Percentiles rank a stretch among this genome's conserved stretches.
phyloP scores from a whole-genome alignment of 1,140 invertebrate species.

The Akabosia matsudoensis region DNA sequence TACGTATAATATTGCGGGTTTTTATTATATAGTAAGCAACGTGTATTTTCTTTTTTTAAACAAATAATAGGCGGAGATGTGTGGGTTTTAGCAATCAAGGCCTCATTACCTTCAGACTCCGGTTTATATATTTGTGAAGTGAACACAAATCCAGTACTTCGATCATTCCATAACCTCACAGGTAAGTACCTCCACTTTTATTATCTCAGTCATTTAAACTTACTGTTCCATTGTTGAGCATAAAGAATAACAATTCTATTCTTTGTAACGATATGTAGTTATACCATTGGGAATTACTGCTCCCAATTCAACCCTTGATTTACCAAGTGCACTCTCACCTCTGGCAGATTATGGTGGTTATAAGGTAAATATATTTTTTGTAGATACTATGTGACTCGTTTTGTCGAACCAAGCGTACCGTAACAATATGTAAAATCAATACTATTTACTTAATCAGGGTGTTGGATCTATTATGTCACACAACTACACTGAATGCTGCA shows the following conservation, averaged over 20 bases:
- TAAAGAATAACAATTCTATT: too few species aligned
- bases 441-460: slow-evolving; percentile 32
- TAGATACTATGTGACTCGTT: too few species aligned
- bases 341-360: slow-evolving; percentile 34
- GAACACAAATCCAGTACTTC: slow-evolving; percentile 70
- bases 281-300: slow-evolving; percentile 50
- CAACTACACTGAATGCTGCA: slow-evolving; percentile 74
- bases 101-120: slow-evolving; percentile 64
- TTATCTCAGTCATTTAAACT: too few species aligned
- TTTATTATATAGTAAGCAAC: too few species aligned
- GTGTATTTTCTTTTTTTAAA: neutral
- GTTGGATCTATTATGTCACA: slow-evolving; percentile 52
- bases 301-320: slow-evolving; percentile 27
- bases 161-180: slow-evolving; percentile 70
- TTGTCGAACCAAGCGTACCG: too few species aligned
- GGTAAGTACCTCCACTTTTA: too few species aligned
- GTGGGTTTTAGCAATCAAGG: slow-evolving; percentile 75
- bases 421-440: neutral
- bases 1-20: too few species aligned
- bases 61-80: slow-evolving; percentile 64
- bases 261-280: too few species aligned
- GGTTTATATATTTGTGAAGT: slow-evolving; percentile 78
- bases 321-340: slow-evolving; percentile 26
- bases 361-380: slow-evolving; percentile 31
- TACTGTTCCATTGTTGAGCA: too few species aligned